Percentiles rank a stretch among this genome's conserved stretches.
Conservation (phyloP, 2,113 vertebrate species). For the Hystrix brachyura region DNA sequence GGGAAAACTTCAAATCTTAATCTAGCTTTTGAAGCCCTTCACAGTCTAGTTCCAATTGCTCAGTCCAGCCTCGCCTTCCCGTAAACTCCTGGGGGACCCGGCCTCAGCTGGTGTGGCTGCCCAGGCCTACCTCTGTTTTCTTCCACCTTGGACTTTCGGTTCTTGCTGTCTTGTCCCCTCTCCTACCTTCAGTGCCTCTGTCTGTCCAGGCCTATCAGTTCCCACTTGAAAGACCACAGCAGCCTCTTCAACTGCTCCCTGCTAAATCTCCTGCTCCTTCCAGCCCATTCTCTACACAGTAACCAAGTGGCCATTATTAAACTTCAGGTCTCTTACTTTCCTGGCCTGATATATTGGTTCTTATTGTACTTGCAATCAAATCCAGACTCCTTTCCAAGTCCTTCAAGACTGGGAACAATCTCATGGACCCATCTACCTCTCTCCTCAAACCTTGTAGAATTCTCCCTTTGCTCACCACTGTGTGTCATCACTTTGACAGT, state of each 20-base stretch:
- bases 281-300: neutral
- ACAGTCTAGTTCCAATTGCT: neutral
- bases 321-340: neutral
- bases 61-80: neutral
- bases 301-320: neutral
- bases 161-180: neutral
- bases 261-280: neutral
- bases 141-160: neutral
- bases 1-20: slow-evolving; percentile 66
- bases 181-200: neutral
- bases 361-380: neutral
- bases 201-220: neutral
- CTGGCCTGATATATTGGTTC: neutral
- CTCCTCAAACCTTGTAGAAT: neutral
- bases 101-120: neutral
- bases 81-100: neutral
- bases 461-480: neutral
- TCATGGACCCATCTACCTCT: neutral
- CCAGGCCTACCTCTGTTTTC: neutral
- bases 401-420: neutral
- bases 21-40: slow-evolving; percentile 72
- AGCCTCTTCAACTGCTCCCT: neutral
- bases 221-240: neutral
- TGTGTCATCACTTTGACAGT: too few species aligned
- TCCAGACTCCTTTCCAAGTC: neutral